Percentiles rank a stretch among this genome's conserved stretches.
These are phyloP conservation scores for Parasteatoda tepidariorum DNA, from an alignment of 1,140 invertebrate genomes.

Conservation along the genomic window DNA sequence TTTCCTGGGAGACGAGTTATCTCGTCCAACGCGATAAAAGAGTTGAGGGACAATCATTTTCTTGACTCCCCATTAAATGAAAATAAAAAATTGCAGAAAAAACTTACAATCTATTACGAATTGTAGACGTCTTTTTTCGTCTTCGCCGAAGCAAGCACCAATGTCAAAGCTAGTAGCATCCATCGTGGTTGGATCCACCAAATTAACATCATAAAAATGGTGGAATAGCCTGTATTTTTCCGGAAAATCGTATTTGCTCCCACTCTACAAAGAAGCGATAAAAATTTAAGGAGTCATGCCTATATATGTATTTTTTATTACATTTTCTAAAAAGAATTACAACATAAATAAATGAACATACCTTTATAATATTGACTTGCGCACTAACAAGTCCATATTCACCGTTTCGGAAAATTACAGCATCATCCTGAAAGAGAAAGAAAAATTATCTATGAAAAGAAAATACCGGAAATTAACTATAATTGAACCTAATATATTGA, in stretches of 20 bases:
- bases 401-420: conserved; percentile 20
- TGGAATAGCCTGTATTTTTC: background rate
- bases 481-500: too few relatives aligned
- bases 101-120: conserved; percentile 21
- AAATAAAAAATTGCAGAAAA: too few relatives aligned
- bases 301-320: too few relatives aligned
- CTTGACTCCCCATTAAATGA: too few relatives aligned
- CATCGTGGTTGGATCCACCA: background rate
- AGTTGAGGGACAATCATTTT: too few relatives aligned
- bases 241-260: background rate
- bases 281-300: background rate
- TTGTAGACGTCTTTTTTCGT: conserved; percentile 5
- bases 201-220: conserved; percentile 18
- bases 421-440: conserved; percentile 4
- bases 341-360: background rate
- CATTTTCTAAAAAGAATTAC: background rate
- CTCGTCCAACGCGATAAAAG: too few relatives aligned
- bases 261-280: background rate
- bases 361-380: conserved; percentile 2
- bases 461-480: background rate
- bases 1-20: too few relatives aligned
- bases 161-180: conserved; percentile 7
- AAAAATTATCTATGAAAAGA: background rate
- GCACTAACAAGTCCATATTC: conserved; percentile 10
- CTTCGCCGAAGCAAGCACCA: background rate